phyloP scores from a whole-genome alignment of 2,888 invertebrate species.

The Scrobipalpa costella region DNA sequence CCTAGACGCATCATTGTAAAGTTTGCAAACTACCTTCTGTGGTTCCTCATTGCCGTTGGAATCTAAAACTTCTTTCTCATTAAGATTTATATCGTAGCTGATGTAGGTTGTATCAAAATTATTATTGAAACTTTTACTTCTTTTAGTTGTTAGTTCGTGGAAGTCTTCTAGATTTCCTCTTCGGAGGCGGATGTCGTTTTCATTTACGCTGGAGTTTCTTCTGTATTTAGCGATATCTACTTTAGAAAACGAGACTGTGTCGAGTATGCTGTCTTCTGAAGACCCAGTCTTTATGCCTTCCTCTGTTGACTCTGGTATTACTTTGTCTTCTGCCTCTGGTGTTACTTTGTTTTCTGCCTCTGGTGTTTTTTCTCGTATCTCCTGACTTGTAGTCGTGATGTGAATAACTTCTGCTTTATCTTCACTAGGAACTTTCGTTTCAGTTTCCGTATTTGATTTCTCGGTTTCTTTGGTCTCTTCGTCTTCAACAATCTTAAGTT shows the following conservation, averaged over 20 bases:
- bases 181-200: constrained; percentile 68
- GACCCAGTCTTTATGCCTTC: constrained; percentile 42
- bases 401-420: constrained; percentile 31
- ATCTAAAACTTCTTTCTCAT: constrained; percentile 57
- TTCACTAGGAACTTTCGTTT: constrained; percentile 29
- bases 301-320: constrained; percentile 32
- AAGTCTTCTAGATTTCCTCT: constrained; percentile 74
- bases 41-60: constrained; percentile 66
- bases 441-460: neutral
- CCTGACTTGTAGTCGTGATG: constrained; percentile 17
- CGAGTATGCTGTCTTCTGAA: constrained; percentile 59
- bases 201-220: constrained; percentile 73
- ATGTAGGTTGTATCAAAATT: constrained; percentile 56
- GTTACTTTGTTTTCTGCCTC: too few species aligned
- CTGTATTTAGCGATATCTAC: constrained; percentile 68
- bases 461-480: constrained; percentile 51
- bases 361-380: neutral
- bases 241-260: constrained; percentile 63
- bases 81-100: constrained; percentile 69
- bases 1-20: constrained; percentile 58
- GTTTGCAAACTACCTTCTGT: constrained; percentile 69
- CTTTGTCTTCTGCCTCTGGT: too few species aligned
- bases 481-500: constrained; percentile 76
- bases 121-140: constrained; percentile 71
- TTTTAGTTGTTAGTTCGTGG: constrained; percentile 61